Base-by-base conservation (phyloP, 1,140 invertebrate genomes). In the Sitophilus oryzae region DNA sequence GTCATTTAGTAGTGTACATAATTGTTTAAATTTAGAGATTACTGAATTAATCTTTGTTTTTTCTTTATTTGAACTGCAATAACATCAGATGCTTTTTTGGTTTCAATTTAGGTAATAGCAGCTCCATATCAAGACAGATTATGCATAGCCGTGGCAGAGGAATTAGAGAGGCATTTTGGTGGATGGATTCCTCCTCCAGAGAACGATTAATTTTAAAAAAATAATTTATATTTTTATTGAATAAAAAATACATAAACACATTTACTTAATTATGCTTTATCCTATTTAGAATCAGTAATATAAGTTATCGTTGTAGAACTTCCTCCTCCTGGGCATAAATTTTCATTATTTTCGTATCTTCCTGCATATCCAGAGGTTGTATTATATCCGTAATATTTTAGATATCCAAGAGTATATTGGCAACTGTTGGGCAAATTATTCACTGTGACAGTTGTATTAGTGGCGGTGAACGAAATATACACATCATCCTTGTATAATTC, bases 81-180 rank as follows among this genome's bases (percentile, higher is more conserved):
- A n/a, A n/a, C n/a, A n/a, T n/a, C n/a, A n/a, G n/a, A n/a, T n/a
- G n/a, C n/a, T n/a, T n/a, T n/a, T n/a, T n/a, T n/a, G n/a, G n/a
- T n/a, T n/a, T n/a, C n/a, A n/a, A 6, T 40, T 18, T 71, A 82
- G 73, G 74, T 82, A 4, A 78, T 82, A 6, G 80, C 80, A n/a
- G 82, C 79, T 62, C 77, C 78, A 15, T 75, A 76, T 18, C 82
- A 86, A 61, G 92, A 96, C 72, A 81, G 86, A 63, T 69, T 92
- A 3, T 85, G 84, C 14, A 76, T 95, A 53, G 85, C 87, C 11
- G 82, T 93, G 2, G 91, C 91, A 2, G 73, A 79, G 59, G 88
- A 92, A 71, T 78, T 96, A 35, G 90, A 94, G 68, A 81, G 79
- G 62, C 82, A 79, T 10, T 93, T 95, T 64, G 90, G 90, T 16